phyloP scores from a whole-genome alignment of 2,888 invertebrate genomes.

The Ariolimax columbianus region DNA sequence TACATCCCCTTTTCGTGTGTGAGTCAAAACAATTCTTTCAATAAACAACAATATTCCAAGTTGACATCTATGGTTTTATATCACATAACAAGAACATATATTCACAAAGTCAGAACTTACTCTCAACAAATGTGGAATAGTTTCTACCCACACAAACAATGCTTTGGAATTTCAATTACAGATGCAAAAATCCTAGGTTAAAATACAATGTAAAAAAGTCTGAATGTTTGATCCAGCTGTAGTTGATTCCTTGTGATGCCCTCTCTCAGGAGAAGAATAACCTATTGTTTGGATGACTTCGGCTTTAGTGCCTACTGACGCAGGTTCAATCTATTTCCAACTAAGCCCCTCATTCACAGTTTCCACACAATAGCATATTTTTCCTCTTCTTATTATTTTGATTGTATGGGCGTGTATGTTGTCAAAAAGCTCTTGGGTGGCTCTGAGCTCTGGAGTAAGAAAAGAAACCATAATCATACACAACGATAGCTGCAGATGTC shows the following conservation, averaged over 20 bases:
- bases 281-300: background rate
- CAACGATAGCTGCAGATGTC: too few species aligned
- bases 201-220: background rate
- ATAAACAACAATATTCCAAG: background rate
- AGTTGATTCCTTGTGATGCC: background rate
- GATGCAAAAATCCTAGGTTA: background rate
- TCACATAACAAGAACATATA: background rate
- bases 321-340: background rate
- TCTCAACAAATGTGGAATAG: background rate
- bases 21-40: background rate
- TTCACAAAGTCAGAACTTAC: background rate
- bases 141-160: background rate
- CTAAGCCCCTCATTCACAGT: background rate
- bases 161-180: slow-evolving; percentile 1
- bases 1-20: background rate
- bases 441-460: background rate
- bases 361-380: background rate
- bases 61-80: background rate
- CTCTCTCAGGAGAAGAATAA: background rate
- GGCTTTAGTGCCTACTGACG: background rate
- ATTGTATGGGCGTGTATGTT: too few species aligned
- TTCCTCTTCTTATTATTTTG: background rate
- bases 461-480: background rate
- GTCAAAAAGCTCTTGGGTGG: background rate
- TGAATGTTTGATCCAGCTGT: background rate